Percentiles rank a stretch among this genome's conserved stretches.
Evolutionary conservation across 2,113 vertebrate genomes (phyloP).

Genomic region (Carlito syrichta): DNA sequence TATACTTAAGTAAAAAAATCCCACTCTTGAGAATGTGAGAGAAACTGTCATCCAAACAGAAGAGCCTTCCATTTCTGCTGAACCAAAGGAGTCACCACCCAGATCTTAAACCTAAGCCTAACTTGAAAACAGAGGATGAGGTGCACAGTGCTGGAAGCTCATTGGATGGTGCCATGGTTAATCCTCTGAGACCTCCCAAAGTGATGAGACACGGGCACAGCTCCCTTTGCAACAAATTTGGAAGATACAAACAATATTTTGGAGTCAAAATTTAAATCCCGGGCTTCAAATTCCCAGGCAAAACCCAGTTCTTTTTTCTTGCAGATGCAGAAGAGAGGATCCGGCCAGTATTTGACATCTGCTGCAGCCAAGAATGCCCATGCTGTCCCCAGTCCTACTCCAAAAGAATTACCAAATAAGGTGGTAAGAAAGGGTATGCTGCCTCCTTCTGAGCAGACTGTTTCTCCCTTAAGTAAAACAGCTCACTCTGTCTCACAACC

Average conservation of each 20-base stretch:
- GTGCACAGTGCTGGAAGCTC: not conserved
- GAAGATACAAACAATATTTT: constrained; percentile 76
- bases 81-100: not conserved
- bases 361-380: constrained; percentile 86
- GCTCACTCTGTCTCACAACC: constrained; percentile 51
- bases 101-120: constrained; percentile 66
- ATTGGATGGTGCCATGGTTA: not conserved
- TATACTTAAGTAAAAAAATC: constrained; percentile 8
- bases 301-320: constrained; percentile 96
- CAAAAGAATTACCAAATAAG: constrained; percentile 77
- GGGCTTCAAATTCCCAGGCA: constrained; percentile 86
- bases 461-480: constrained; percentile 76
- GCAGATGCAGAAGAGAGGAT: constrained; percentile 91
- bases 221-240: constrained; percentile 74
- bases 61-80: constrained; percentile 53
- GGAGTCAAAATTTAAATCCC: constrained; percentile 85
- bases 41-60: constrained; percentile 72
- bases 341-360: constrained; percentile 92
- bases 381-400: constrained; percentile 69
- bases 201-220: not conserved
- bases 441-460: constrained; percentile 59
- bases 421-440: constrained; percentile 63
- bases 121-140: constrained; percentile 12
- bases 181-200: constrained; percentile 50
- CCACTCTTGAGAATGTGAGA: constrained; percentile 43